Percentiles rank a stretch among this genome's conserved stretches.
These are phyloP conservation scores for Eidolon helvum DNA, from an alignment of 2,113 vertebrate species.

Conservation along the genomic window DNA sequence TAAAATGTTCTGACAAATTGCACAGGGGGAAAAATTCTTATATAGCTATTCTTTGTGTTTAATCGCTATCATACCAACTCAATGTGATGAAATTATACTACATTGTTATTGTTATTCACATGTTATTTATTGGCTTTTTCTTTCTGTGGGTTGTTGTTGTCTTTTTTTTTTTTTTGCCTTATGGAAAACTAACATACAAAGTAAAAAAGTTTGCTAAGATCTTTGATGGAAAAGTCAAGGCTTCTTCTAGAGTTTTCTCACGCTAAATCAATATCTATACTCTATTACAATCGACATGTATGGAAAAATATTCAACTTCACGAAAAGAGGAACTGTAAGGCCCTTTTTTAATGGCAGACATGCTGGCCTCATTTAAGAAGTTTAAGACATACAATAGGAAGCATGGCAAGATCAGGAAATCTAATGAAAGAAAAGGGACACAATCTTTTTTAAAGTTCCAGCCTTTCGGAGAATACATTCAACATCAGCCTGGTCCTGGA, in stretches of 20 bases:
- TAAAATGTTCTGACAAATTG: slow-evolving; percentile 14
- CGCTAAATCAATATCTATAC: not conserved
- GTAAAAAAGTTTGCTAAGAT: not conserved
- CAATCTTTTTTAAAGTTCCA: not conserved
- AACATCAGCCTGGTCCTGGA: not conserved
- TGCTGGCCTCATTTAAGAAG: not conserved
- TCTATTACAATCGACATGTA: not conserved
- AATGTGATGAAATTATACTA: not conserved
- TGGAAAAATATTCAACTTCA: not conserved
- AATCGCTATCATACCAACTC: not conserved
- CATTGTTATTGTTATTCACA: not conserved
- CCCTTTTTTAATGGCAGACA: not conserved
- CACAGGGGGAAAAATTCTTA: not conserved
- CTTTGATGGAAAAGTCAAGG: not conserved
- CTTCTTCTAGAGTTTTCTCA: not conserved
- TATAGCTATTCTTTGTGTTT: not conserved
- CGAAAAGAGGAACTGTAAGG: not conserved
- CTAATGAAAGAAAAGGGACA: not conserved
- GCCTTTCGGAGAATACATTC: not conserved
- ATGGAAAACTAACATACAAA: not conserved
- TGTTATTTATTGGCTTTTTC: not conserved
- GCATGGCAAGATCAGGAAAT: not conserved
- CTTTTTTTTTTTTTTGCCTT: not conserved
- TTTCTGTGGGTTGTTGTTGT: not conserved
- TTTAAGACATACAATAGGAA: slow-evolving; percentile 18